Evolutionary conservation across 2,113 vertebrate species (phyloP).

Genomic region (Columba janthina): DNA sequence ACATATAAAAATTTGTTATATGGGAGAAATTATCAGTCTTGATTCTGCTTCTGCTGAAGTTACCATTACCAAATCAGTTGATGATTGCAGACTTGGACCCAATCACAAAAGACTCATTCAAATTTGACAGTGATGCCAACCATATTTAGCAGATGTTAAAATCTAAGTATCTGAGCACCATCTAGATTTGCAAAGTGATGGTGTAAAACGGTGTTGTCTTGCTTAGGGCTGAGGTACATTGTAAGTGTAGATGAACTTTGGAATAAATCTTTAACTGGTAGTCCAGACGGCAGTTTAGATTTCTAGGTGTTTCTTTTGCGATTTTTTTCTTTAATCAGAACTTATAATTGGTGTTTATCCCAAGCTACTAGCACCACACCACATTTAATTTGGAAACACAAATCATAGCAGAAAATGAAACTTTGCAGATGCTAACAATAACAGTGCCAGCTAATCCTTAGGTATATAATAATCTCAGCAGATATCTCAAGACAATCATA

Average conservation of each 20-base stretch:
- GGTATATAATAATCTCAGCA: background rate
- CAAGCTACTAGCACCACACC: background rate
- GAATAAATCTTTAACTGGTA: background rate
- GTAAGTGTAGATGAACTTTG: background rate
- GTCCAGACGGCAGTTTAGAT: background rate
- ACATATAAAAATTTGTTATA: slow-evolving; percentile 35
- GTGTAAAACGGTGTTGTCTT: background rate
- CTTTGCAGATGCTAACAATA: background rate
- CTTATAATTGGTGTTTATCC: background rate
- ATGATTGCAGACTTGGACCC: slow-evolving; percentile 30
- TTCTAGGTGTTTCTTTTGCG: background rate
- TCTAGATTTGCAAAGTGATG: background rate
- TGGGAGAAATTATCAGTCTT: slow-evolving; percentile 6
- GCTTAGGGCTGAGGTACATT: background rate
- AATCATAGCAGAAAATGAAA: slow-evolving; percentile 25
- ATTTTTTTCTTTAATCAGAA: background rate
- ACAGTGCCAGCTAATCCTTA: slow-evolving; percentile 11
- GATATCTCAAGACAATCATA: slow-evolving; percentile 25
- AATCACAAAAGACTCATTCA: background rate
- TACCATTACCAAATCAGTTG: slow-evolving; percentile 45
- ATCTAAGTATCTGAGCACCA: background rate
- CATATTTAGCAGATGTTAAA: slow-evolving; percentile 45
- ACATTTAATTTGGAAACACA: slow-evolving; percentile 49
- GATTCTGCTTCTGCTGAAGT: slow-evolving; percentile 37
- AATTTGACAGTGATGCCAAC: slow-evolving; percentile 47